phyloP scores from a whole-genome alignment of 2,797 vertebrate species.

The Eupleurogrammus muticus region DNA sequence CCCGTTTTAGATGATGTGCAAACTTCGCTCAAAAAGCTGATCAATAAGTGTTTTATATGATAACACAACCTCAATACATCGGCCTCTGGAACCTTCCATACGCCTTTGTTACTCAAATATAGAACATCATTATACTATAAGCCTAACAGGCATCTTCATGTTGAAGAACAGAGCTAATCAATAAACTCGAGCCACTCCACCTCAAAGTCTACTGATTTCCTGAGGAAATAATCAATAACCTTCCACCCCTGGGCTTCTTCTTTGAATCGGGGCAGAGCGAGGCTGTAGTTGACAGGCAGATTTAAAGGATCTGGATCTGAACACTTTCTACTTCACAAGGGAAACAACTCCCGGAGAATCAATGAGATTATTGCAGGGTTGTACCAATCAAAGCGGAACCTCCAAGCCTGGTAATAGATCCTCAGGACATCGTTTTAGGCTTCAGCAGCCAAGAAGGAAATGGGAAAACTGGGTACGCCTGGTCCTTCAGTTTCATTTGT shows the following conservation, averaged over 20 bases:
- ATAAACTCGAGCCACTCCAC: constrained; percentile 5
- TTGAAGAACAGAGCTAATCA: constrained; percentile 29
- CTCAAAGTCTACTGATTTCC: background rate
- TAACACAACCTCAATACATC: background rate
- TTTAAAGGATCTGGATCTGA: constrained; percentile 1
- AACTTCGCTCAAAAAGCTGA: background rate
- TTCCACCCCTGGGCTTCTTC: constrained; percentile 19
- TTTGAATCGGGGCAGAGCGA: constrained; percentile 10
- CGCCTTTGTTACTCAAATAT: background rate
- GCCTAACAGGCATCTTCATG: background rate
- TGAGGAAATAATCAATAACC: constrained; percentile 42
- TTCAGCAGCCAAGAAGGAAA: background rate
- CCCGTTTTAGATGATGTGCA: constrained; percentile 1
- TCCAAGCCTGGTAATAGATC: background rate
- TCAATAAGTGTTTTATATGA: constrained; percentile 8
- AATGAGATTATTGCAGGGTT: background rate
- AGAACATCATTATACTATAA: background rate
- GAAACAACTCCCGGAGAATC: background rate
- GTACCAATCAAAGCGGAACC: background rate
- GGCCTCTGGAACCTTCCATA: background rate
- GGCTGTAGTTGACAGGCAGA: background rate
- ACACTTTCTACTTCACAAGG: background rate
- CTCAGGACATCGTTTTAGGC: background rate
- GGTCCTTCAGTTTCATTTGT: too few relatives aligned
- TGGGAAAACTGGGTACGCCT: too few relatives aligned